phyloP scores from a whole-genome alignment of 2,113 vertebrate species.

The Pygoscelis adeliae region DNA sequence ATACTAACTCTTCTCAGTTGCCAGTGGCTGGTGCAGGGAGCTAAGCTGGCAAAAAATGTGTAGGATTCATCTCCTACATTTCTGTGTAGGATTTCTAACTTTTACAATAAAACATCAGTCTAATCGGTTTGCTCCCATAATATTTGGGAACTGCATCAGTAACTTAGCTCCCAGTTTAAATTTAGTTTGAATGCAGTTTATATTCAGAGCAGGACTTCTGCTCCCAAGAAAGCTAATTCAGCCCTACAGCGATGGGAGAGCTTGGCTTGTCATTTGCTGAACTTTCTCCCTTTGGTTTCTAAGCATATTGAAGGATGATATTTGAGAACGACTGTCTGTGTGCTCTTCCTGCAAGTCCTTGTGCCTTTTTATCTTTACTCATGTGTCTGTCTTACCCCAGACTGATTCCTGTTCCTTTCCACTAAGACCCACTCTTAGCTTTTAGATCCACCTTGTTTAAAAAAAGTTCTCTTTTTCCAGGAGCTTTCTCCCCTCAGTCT shows the following conservation, averaged over 20 bases:
- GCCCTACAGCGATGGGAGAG: not conserved
- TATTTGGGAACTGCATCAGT: not conserved
- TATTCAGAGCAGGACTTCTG: not conserved
- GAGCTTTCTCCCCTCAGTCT: not conserved
- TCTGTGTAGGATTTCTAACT: not conserved
- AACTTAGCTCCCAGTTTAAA: not conserved
- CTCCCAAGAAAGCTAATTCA: not conserved
- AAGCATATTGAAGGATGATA: not conserved
- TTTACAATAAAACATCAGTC: not conserved
- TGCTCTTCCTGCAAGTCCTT: not conserved
- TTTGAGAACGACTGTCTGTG: not conserved
- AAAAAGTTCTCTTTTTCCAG: not conserved
- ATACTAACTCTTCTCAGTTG: not conserved
- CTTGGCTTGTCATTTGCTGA: not conserved
- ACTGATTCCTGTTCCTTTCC: not conserved
- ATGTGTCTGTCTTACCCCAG: not conserved
- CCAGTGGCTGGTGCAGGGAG: not conserved
- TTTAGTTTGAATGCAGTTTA: not conserved
- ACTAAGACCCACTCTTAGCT: not conserved
- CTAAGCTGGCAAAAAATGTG: not conserved
- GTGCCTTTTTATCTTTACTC: not conserved
- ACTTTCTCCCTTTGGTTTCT: not conserved
- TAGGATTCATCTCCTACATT: not conserved
- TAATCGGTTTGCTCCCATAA: not conserved
- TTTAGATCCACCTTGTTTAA: not conserved